A percentile compares a stretch with the other conserved stretches of the same genome.
Conservation (phyloP, 2,888 invertebrate genomes). For the Alsophila aescularia region DNA sequence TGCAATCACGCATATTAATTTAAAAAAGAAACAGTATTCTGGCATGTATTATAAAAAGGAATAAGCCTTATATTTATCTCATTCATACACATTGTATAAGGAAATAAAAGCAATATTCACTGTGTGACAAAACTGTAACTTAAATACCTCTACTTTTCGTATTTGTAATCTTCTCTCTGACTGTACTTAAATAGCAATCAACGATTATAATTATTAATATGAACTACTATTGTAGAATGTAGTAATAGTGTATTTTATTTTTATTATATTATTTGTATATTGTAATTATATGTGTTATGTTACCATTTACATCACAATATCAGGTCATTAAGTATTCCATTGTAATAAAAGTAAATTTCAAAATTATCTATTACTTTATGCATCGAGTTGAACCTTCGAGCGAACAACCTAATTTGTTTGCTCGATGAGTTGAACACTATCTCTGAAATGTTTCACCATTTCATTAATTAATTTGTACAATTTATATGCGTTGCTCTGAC, state of each 20-base stretch:
- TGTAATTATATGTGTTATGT: conserved; percentile 19
- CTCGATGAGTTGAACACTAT: too few species aligned
- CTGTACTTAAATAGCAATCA: conserved; percentile 18
- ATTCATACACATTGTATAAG: not conserved
- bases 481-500: too few species aligned
- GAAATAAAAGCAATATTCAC: conserved; percentile 6
- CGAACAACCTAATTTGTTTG: too few species aligned
- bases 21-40: too few species aligned
- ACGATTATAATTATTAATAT: conserved; percentile 3
- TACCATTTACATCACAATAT: conserved; percentile 24
- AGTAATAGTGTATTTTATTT: conserved; percentile 2
- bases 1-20: too few species aligned
- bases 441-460: too few species aligned
- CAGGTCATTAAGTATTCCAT: conserved; percentile 18
- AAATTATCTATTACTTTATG: too few species aligned
- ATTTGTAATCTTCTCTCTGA: conserved; percentile 12
- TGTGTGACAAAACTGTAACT: not conserved
- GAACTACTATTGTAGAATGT: conserved; percentile 28
- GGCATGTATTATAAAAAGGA: not conserved
- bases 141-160: not conserved
- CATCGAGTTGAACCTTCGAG: too few species aligned
- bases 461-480: too few species aligned
- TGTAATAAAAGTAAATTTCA: too few species aligned
- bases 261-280: conserved; percentile 11
- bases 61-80: not conserved